These are phyloP conservation scores for Eustalomyia histrio DNA, from an alignment of 2,888 invertebrate genomes.

Conservation along the genomic window DNA sequence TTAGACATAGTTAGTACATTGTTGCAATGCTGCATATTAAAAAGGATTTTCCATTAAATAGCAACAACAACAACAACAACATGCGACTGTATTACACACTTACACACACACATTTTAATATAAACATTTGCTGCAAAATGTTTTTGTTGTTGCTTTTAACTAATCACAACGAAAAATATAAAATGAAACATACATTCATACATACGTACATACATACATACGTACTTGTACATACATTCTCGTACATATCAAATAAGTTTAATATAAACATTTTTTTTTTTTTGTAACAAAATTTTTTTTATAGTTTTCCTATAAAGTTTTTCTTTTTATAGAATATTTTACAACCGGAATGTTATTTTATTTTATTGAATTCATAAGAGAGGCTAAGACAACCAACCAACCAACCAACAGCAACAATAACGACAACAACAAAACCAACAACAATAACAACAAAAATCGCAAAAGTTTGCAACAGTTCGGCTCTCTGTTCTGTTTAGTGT, in stretches of 20 bases:
- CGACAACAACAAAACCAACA: background rate
- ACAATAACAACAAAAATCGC: slow-evolving; percentile 29
- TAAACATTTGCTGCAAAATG: background rate
- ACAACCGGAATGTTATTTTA: slow-evolving; percentile 59
- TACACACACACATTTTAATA: background rate
- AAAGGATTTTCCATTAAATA: slow-evolving; percentile 48
- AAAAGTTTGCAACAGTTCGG: slow-evolving; percentile 60
- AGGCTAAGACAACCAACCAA: slow-evolving; percentile 5
- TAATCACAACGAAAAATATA: slow-evolving; percentile 45
- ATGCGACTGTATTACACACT: slow-evolving; percentile 29
- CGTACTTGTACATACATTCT: slow-evolving; percentile 18
- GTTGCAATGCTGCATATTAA: slow-evolving; percentile 58
- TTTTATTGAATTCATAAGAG: slow-evolving; percentile 46
- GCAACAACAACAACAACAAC: background rate
- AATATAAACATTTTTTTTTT: slow-evolving; percentile 58
- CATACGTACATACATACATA: no score
- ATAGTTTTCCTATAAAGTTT: slow-evolving; percentile 61
- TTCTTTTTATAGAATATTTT: slow-evolving; percentile 53
- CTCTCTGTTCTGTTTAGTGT: slow-evolving; percentile 21
- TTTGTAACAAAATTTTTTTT: slow-evolving; percentile 50
- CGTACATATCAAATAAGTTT: slow-evolving; percentile 39
- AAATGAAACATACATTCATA: slow-evolving; percentile 28
- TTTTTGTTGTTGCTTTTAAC: slow-evolving; percentile 29
- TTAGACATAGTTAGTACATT: slow-evolving; percentile 16
- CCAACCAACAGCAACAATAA: background rate